Evolutionary conservation across 2,797 vertebrate genomes (phyloP), one percentile per base, ranked within the genome.

Genomic region (Aplochiton taeniatus): DNA sequence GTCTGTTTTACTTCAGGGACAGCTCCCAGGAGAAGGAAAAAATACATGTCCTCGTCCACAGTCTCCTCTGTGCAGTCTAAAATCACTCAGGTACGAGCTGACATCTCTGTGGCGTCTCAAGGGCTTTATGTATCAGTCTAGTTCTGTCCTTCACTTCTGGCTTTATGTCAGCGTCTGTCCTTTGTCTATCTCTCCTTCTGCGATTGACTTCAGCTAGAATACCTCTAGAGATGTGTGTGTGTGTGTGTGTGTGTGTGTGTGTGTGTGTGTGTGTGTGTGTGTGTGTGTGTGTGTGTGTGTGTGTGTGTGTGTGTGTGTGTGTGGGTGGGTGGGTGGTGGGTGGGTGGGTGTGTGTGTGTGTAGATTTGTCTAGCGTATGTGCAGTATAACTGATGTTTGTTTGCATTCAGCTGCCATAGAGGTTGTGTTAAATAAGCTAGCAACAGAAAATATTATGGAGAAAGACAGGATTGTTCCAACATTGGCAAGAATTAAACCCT

Each of bases 1-100:
- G 4, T 56, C 31, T 12, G 7, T 19, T 31, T 20, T 45, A 6
- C 44, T 11, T 11, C 19, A 20, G 8, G n/a, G n/a, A n/a, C n/a
- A n/a, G n/a, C n/a, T n/a, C n/a, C n/a, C n/a, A n/a, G n/a, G n/a
- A n/a, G 96, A 98, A 90, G 98, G 97, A 87, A 98, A 68, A 96
- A 94, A 73, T 92, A 94, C 69, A 94, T 97, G 87, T 93, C 96
- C 31, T 95, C 96, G 43, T 94, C 95, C 58, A 96, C 98, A 50
- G 94, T 98, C 17, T 99, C 97, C 44, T 95, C 97, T 0, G 96
- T 99, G 79, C 96, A 99, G 91, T 94, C 94, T 83, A 99, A 98
- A 95, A 99, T 98, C 89, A 98, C 97, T 95, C 96, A 98, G 98
- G 98, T 99, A 91, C 74, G 31, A 3, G 31, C 31, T 31, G 31